phyloP scores from a whole-genome alignment of 2,797 vertebrate genomes.

The Cuculus canorus region DNA sequence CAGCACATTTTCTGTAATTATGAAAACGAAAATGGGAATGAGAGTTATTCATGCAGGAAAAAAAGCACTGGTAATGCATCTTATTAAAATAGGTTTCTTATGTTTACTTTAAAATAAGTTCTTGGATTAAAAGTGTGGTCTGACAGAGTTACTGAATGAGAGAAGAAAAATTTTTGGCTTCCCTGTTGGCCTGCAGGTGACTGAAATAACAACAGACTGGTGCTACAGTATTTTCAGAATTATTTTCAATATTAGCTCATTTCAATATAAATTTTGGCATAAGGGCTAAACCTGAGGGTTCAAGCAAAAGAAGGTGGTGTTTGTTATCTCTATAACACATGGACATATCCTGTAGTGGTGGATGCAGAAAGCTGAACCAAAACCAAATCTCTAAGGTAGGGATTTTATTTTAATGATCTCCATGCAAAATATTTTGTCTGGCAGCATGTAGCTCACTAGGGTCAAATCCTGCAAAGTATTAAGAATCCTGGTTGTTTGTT shows the following conservation, averaged over 20 bases:
- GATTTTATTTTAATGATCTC: not conserved
- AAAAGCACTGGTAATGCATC: not conserved
- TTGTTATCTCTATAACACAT: not conserved
- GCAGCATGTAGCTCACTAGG: not conserved
- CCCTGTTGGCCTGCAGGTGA: not conserved
- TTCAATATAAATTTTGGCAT: not conserved
- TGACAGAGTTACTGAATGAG: not conserved
- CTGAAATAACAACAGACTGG: not conserved
- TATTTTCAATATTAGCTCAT: not conserved
- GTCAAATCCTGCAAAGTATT: not conserved
- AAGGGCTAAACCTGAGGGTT: not conserved
- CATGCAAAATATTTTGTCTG: not conserved
- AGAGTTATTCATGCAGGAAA: not conserved
- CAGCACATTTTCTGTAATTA: slow-evolving; percentile 22
- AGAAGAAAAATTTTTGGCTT: not conserved
- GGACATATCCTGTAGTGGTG: not conserved
- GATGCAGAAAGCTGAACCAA: not conserved
- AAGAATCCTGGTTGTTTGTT: not conserved
- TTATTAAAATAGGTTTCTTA: not conserved
- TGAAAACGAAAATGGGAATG: slow-evolving; percentile 23
- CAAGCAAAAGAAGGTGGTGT: not conserved
- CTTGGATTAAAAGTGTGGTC: not conserved
- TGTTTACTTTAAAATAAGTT: not conserved
- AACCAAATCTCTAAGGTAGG: not conserved
- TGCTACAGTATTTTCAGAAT: not conserved